Evolutionary conservation across 2,888 invertebrate species (phyloP).

Genomic region (Chirona hameri): DNA sequence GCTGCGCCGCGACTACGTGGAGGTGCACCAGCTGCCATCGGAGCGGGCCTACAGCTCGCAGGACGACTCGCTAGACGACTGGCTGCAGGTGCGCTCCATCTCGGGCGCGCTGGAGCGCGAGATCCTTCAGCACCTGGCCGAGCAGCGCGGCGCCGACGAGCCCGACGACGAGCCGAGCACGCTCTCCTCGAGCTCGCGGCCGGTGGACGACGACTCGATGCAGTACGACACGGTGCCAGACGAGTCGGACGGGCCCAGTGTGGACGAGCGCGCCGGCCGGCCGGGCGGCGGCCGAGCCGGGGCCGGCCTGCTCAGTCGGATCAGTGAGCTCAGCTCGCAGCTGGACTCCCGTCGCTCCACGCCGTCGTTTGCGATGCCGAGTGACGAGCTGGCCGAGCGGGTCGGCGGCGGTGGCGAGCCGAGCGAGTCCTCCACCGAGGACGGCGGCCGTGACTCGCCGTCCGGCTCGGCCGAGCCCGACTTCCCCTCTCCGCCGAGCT

Average conservation of each 20-base stretch:
- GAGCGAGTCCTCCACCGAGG: conserved; percentile 10
- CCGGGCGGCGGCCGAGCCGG: neutral
- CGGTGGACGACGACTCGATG: conserved; percentile 9
- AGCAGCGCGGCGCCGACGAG: neutral
- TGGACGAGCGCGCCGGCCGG: neutral
- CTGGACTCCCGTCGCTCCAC: conserved; percentile 34
- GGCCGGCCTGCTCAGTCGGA: conserved; percentile 61
- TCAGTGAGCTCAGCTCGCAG: conserved; percentile 69
- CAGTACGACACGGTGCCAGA: conserved; percentile 28
- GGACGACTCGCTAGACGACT: conserved; percentile 23
- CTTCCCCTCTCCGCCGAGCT: conserved; percentile 24
- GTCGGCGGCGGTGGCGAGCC: neutral
- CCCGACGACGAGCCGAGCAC: neutral
- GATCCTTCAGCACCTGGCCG: neutral
- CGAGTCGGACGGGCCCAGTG: neutral
- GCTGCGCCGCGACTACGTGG: conserved; percentile 8
- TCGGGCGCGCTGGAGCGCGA: neutral
- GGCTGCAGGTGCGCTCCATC: neutral
- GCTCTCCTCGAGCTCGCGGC: neutral
- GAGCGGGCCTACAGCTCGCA: neutral
- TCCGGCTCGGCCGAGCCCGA: neutral
- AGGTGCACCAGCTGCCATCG: conserved; percentile 23
- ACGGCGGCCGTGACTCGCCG: neutral
- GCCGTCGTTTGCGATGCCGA: neutral
- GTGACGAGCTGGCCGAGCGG: neutral